These are phyloP conservation scores for Rambutsinella grinnellia DNA, from an alignment of 2,888 invertebrate species.

Conservation along the genomic window DNA sequence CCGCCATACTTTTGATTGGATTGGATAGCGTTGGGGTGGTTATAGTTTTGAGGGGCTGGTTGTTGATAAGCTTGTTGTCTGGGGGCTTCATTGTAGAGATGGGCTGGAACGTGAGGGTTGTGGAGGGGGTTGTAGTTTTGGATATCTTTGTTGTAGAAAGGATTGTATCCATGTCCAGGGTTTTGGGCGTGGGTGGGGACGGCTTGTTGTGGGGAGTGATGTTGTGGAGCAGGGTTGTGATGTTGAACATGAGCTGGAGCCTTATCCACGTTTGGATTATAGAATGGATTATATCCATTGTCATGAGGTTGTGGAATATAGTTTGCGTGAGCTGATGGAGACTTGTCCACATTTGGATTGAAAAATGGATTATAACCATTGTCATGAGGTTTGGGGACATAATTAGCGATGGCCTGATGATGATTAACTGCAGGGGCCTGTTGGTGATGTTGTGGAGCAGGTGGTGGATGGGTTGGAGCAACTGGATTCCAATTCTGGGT, in stretches of 20 bases:
- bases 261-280: not conserved
- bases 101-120: slow-evolving; percentile 47
- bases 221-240: not conserved
- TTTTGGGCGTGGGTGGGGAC: slow-evolving; percentile 4
- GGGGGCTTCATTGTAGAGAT: slow-evolving; percentile 45
- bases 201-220: slow-evolving; percentile 6
- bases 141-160: not conserved
- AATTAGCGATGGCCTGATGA: too few relatives aligned
- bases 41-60: slow-evolving; percentile 6
- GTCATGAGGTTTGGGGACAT: slow-evolving; percentile 8
- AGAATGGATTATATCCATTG: not conserved
- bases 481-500: slow-evolving; percentile 9
- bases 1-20: slow-evolving; percentile 17
- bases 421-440: too few relatives aligned
- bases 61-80: slow-evolving; percentile 15
- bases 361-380: slow-evolving; percentile 17
- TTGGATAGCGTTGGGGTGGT: slow-evolving; percentile 22
- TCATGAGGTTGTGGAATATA: slow-evolving; percentile 11
- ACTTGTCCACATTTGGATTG: slow-evolving; percentile 7
- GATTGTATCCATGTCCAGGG: too few relatives aligned
- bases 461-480: slow-evolving; percentile 34
- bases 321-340: too few relatives aligned
- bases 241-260: slow-evolving; percentile 6
- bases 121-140: slow-evolving; percentile 29
- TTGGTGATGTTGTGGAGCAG: too few relatives aligned